phyloP scores from a whole-genome alignment of 2,113 vertebrate species.

The Mus musculus region GRCm39 chr4:59823001-59823500 shows the following conservation, averaged over 20 bases:
- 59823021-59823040: not conserved
- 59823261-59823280: not conserved
- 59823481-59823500: not conserved
- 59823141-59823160: not conserved
- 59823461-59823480: not conserved
- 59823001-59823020: not conserved
- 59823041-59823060: not conserved
- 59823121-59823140: not conserved
- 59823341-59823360: not conserved
- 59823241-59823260: not conserved
- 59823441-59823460: not conserved
- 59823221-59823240: not conserved
- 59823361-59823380: not conserved
- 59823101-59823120: not conserved
- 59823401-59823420: too few relatives aligned
- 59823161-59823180: not conserved
- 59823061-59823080: not conserved
- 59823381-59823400: not conserved
- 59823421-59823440: not conserved
- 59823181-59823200: not conserved
- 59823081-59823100: not conserved
- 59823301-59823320: not conserved
- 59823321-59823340: not conserved
- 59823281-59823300: not conserved
- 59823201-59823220: not conserved